Base-by-base conservation (phyloP, 2,888 invertebrate species). In the Stictocephala bisonia region DNA sequence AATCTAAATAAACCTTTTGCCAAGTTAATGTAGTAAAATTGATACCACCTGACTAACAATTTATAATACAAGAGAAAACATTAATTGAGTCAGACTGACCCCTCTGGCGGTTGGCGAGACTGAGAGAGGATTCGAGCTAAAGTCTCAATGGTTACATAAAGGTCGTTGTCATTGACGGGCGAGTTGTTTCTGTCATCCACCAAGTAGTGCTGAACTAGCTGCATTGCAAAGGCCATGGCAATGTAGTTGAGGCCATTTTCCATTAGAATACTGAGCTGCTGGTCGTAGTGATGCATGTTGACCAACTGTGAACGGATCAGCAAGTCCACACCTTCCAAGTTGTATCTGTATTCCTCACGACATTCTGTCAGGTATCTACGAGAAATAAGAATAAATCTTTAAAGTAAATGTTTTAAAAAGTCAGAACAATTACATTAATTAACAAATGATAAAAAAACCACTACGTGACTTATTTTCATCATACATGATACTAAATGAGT, bases 161-260 rank as follows among this genome's bases (percentile, higher is more conserved):
- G 87, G 82, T 98, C 97, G 24, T 90, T 90, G 82, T 96, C 96
- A 51, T 90, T 90, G 2, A 95, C 90, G 79, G 90, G 89, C 50
- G 90, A 88, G 74, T 90, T 91, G 75, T 90, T 89, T 74, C 95
- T 87, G 80, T 96, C 96, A 79, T 94, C 96, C 56, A 96, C 89
- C 22, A 96, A 87, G 81, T 96, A 93, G 72, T 94, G 86, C 83
- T 94, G 96, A 1, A 97, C 91, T 20, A 98, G 86, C 80, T 96
- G 95, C 90, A 96, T 97, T 13, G 95, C 94, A 83, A 97, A 96
- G 4, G 90, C 90, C 0, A 96, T 91, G 0, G 94, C 95, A 85
- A 94, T 88, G 79, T 86, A 88, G 83, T 92, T 92, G 81, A 89
- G 90, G 0, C 94, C 96, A 82, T 90, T 92, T 79, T 97, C 97